Conservation (phyloP, 1,140 invertebrate species). For the Zaprionus tsacasi region DNA sequence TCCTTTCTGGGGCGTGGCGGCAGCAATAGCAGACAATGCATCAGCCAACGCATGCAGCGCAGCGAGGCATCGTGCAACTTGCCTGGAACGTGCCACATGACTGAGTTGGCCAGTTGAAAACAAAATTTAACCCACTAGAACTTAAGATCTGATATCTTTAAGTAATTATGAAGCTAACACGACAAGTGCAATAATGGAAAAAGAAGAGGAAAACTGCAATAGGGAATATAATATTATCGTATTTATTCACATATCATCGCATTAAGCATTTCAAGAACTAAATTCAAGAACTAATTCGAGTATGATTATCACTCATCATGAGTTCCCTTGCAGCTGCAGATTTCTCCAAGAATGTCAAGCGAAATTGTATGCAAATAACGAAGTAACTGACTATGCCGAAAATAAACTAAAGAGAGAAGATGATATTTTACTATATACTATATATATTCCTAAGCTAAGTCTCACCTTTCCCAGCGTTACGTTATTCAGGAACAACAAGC, state of each 20-base stretch:
- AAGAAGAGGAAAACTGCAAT: too few relatives aligned
- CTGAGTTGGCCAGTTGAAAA: slow-evolving; percentile 2
- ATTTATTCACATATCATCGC: too few relatives aligned
- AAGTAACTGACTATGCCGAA: slow-evolving; percentile 58
- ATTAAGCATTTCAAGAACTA: too few relatives aligned
- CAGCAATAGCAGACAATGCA: slow-evolving; percentile 44
- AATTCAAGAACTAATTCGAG: neutral
- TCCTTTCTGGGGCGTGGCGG: slow-evolving; percentile 12
- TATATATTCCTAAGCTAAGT: neutral
- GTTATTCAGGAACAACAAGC: slow-evolving; percentile 51
- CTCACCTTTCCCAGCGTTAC: slow-evolving; percentile 32
- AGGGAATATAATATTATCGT: too few relatives aligned
- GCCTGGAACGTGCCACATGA: slow-evolving; percentile 43
- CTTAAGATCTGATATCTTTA: slow-evolving; percentile 16
- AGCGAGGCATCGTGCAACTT: slow-evolving; percentile 50
- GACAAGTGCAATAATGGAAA: too few relatives aligned
- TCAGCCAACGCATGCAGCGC: slow-evolving; percentile 33
- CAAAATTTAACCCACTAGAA: neutral
- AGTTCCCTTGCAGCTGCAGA: neutral
- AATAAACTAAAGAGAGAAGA: slow-evolving; percentile 48
- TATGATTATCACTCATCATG: neutral
- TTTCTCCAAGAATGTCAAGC: slow-evolving; percentile 17
- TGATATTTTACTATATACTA: neutral
- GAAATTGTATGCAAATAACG: slow-evolving; percentile 69
- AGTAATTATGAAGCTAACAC: slow-evolving; percentile 15